A percentile compares a stretch with the other conserved stretches of the same genome.
These are phyloP conservation scores for Thera britannica DNA, from an alignment of 2,888 invertebrate genomes.

Conservation along the genomic window DNA sequence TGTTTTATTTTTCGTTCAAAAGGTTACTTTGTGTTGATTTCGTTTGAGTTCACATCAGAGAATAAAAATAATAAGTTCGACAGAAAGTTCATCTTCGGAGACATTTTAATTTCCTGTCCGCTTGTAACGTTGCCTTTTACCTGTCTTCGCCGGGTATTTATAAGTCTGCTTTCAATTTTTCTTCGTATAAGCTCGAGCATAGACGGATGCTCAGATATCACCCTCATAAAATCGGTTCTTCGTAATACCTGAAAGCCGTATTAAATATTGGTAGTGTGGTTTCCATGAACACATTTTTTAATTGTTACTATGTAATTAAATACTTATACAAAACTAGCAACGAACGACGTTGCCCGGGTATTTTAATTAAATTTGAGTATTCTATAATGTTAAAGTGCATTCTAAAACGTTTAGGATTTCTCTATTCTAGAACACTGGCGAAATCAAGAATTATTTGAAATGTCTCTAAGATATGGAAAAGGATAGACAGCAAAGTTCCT, in stretches of 20 bases:
- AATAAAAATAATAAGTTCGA: neutral
- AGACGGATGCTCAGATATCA: constrained; percentile 66
- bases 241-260: constrained; percentile 61
- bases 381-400: no score
- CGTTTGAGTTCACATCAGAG: neutral
- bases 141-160: constrained; percentile 57
- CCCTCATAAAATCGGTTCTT: constrained; percentile 74
- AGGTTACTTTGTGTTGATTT: neutral
- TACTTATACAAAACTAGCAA: no score
- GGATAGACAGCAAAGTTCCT: no score
- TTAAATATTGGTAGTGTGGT: constrained; percentile 1
- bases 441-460: no score
- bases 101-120: constrained; percentile 17
- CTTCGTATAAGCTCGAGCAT: constrained; percentile 58
- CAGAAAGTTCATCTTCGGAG: neutral
- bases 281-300: no score
- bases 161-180: constrained; percentile 59
- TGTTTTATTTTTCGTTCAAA: neutral
- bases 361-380: no score
- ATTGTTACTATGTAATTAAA: neutral
- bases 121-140: constrained; percentile 45
- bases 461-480: no score
- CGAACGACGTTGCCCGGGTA: no score
- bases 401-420: no score
- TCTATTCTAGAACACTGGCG: no score